Evolutionary conservation across 2,113 vertebrate species (phyloP).

Genomic region (Seriola dumerili): DNA sequence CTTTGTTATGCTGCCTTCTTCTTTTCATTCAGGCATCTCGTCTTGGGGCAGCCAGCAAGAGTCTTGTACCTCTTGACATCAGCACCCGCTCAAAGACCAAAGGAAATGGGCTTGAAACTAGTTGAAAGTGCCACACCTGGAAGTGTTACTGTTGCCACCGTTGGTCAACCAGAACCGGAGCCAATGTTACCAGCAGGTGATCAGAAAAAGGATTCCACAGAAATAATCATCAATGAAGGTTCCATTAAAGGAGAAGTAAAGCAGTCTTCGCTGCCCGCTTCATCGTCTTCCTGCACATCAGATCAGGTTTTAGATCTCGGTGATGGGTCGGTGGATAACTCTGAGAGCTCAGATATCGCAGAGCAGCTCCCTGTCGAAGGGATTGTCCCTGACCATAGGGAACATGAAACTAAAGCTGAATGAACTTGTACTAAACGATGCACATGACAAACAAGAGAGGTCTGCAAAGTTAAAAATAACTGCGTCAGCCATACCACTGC

Average conservation of each 20-base stretch:
- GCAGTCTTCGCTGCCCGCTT: neutral
- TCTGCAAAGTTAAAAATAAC: slow-evolving; percentile 3
- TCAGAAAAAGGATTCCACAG: slow-evolving; percentile 8
- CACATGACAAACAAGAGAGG: slow-evolving; percentile 55
- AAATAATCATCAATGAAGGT: neutral
- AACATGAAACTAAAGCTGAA: slow-evolving; percentile 26
- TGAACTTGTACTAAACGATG: neutral
- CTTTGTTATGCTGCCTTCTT: neutral
- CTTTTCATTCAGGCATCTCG: slow-evolving; percentile 22
- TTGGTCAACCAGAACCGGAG: slow-evolving; percentile 1
- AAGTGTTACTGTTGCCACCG: neutral
- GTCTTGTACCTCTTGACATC: slow-evolving; percentile 30
- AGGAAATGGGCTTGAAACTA: slow-evolving; percentile 32
- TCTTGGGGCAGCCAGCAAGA: slow-evolving; percentile 33
- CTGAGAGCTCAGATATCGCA: neutral
- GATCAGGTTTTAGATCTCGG: slow-evolving; percentile 5
- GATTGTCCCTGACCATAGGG: neutral
- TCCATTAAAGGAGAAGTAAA: slow-evolving; percentile 1
- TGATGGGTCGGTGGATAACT: neutral
- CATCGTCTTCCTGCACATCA: neutral
- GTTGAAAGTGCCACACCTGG: slow-evolving; percentile 14
- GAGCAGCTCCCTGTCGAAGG: slow-evolving; percentile 33
- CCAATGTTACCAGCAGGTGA: neutral
- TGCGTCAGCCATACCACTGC: neutral
- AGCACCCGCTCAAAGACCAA: slow-evolving; percentile 17